These are phyloP conservation scores for Phainopepla nitens DNA, from an alignment of 2,113 vertebrate species.

Conservation along the genomic window DNA sequence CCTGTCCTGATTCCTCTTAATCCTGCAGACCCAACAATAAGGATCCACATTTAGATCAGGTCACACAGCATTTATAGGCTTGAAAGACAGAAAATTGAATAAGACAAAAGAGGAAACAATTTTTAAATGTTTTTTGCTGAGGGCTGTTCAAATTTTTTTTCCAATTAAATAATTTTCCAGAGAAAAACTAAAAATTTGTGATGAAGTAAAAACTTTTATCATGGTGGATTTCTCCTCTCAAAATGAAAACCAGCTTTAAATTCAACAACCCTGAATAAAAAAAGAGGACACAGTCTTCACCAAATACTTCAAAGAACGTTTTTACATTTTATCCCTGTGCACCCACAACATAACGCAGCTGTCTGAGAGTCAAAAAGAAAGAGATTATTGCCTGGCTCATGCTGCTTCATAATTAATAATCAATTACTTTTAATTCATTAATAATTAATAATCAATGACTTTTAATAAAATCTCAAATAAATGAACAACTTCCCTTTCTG, in stretches of 20 bases:
- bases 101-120: not conserved
- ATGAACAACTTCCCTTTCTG: not conserved
- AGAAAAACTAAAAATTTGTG: not conserved
- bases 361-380: not conserved
- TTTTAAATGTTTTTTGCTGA: not conserved
- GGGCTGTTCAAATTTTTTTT: not conserved
- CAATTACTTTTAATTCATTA: too few relatives aligned
- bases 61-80: not conserved
- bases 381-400: not conserved
- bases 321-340: not conserved
- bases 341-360: rapidly evolving
- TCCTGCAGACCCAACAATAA: constrained; percentile 43
- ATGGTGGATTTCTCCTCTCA: not conserved
- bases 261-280: not conserved
- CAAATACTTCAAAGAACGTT: not conserved
- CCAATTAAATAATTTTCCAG: not conserved
- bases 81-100: not conserved
- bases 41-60: constrained; percentile 12
- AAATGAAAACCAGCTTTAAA: not conserved
- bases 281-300: not conserved
- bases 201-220: not conserved
- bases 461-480: not conserved
- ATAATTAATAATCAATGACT: not conserved
- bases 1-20: constrained; percentile 59
- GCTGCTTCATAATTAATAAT: not conserved